phyloP scores from a whole-genome alignment of 2,113 vertebrate species.

The Catagonus wagneri region DNA sequence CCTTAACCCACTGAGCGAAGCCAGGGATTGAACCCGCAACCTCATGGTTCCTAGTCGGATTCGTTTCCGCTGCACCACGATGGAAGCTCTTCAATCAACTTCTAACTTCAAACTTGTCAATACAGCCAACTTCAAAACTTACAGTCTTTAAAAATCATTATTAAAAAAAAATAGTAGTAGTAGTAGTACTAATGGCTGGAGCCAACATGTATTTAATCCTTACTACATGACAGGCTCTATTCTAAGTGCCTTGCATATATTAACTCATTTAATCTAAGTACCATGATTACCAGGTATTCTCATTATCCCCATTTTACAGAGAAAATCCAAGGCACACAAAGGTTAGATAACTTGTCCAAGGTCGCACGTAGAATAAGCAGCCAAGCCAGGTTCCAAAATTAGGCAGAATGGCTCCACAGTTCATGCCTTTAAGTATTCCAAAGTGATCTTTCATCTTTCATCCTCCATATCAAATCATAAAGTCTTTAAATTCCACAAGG shows the following conservation, averaged over 20 bases:
- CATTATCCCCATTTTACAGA: constrained; percentile 44
- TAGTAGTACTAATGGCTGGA: not conserved
- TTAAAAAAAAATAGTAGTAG: not conserved
- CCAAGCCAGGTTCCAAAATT: constrained; percentile 43
- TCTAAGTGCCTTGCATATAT: not conserved
- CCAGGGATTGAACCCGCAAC: too few relatives aligned
- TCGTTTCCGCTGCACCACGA: too few relatives aligned
- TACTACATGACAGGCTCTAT: not conserved
- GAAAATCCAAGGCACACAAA: constrained; percentile 22
- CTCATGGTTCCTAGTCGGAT: too few relatives aligned
- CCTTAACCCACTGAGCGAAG: too few relatives aligned
- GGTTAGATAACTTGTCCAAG: not conserved
- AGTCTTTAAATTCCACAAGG: not conserved
- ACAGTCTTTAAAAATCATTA: not conserved
- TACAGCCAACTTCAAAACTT: constrained; percentile 37
- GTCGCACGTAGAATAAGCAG: constrained; percentile 34
- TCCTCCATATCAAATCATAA: not conserved
- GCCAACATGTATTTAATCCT: not conserved
- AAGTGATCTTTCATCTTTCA: not conserved
- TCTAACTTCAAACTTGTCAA: constrained; percentile 48
- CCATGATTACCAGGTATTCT: not conserved
- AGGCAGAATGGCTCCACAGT: constrained; percentile 26
- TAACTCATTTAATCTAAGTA: constrained; percentile 53
- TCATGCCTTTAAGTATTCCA: not conserved
- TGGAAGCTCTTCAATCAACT: constrained; percentile 38